phyloP scores from a whole-genome alignment of 2,888 invertebrate species.

The Mycalesis mineus region DNA sequence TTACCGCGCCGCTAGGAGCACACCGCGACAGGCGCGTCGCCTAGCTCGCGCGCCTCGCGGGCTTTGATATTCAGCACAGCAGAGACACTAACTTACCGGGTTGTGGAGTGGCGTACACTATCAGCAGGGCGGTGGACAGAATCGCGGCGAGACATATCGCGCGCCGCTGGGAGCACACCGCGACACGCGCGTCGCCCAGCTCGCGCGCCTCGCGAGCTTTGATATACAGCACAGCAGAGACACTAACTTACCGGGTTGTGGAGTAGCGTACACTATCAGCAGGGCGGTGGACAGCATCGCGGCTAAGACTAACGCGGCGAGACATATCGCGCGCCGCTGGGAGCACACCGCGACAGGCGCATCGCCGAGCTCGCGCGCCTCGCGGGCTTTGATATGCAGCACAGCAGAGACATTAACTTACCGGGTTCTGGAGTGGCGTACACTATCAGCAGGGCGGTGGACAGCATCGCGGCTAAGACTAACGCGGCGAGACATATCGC shows the following conservation, averaged over 20 bases:
- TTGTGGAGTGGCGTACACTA: constrained; percentile 93
- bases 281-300: constrained; percentile 89
- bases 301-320: constrained; percentile 87
- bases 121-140: constrained; percentile 89
- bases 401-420: too few species aligned
- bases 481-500: constrained; percentile 89
- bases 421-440: constrained; percentile 93
- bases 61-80: background rate
- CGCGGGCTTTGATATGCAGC: too few species aligned
- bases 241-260: constrained; percentile 84
- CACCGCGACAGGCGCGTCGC: background rate
- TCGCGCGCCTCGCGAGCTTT: constrained; percentile 64
- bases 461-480: constrained; percentile 87
- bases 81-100: constrained; percentile 81
- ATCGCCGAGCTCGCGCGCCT: too few species aligned
- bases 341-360: constrained; percentile 67
- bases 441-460: constrained; percentile 91
- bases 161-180: constrained; percentile 91
- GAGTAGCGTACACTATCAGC: constrained; percentile 93
- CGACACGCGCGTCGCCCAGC: constrained; percentile 80
- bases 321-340: constrained; percentile 88
- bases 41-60: background rate
- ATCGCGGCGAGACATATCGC: constrained; percentile 89
- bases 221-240: too few species aligned
- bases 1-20: too few species aligned